Conservation (phyloP, 2,888 invertebrate genomes). For the Sycophila texana region DNA sequence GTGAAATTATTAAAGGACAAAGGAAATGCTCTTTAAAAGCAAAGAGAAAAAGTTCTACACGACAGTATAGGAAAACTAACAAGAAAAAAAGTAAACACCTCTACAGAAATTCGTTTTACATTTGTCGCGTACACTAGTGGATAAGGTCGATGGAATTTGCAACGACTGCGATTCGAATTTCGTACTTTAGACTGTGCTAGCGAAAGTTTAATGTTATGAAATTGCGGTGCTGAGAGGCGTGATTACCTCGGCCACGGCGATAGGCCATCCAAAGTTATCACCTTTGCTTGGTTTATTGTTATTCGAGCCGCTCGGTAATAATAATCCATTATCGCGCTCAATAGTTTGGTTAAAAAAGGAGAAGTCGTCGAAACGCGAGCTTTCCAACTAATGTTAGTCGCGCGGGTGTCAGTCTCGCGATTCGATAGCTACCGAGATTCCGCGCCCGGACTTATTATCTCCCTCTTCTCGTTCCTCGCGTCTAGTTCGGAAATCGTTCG, state of each 20-base stretch:
- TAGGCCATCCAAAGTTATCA: conserved; percentile 63
- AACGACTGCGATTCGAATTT: conserved; percentile 47
- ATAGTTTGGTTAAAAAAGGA: conserved; percentile 49
- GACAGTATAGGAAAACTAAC: not conserved
- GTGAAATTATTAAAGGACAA: conserved; percentile 44
- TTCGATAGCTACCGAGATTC: not conserved
- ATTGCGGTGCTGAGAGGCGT: conserved; percentile 55
- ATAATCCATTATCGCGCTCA: conserved; percentile 56
- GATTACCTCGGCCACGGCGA: conserved; percentile 64
- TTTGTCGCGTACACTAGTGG: conserved; percentile 27
- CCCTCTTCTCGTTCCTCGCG: too few species aligned
- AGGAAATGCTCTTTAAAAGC: not conserved
- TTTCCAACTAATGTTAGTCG: conserved; percentile 55
- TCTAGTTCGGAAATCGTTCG: not conserved
- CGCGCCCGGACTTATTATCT: not conserved
- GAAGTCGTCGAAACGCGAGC: conserved; percentile 54
- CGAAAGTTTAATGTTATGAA: conserved; percentile 56
- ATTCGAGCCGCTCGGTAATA: conserved; percentile 59
- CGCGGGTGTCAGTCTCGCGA: conserved; percentile 43
- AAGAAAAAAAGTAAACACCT: not conserved
- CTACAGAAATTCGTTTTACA: not conserved
- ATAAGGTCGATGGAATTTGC: conserved; percentile 31
- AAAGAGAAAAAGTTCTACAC: not conserved
- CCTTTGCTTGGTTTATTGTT: conserved; percentile 58
- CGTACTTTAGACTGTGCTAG: conserved; percentile 38